Base-by-base conservation (phyloP, 2,888 invertebrate genomes). In the Ganaspis brasiliensis region DNA sequence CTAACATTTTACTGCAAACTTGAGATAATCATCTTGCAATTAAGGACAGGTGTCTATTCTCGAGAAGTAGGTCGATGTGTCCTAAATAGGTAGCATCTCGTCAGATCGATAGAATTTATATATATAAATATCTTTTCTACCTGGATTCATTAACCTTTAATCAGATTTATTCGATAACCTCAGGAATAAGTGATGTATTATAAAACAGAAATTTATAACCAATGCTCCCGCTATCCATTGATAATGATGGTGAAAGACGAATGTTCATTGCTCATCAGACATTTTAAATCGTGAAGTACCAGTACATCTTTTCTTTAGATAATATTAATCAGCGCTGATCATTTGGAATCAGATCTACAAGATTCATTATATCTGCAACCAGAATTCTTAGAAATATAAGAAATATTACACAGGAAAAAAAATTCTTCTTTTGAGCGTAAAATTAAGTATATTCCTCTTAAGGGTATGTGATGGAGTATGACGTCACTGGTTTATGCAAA, bases 41-140 rank as follows among this genome's bases (percentile, higher is more conserved):
- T 67, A 26, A 45, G 67, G 40, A 67, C 67, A 67, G 4, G 45
- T 67, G 67, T 67, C n/a, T 67, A 45, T 67, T 67, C 24, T 67
- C 45, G 24, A 67, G 21, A 67, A 67, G 67, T 67, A 26, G 24
- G 67, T 45, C 45, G 24, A 16, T 45, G 9, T 45, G 24, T 67
- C 10, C 26, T 24, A 40, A 67, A 45, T 45, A 45, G 45, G 67
- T 63, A 63, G 12, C 24, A 45, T 45, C 67, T 24, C 45, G 4
- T n/a, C 45, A 45, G 24, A 67, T 67, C 45, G 24, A 67, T 67
- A 14, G 19, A 12, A 40, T 19, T 63, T 16, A n/a, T 49, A 52
- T 52, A 40, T 45, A 67, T 45, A 40, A 37, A 61, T 3, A 45
- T 9, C 21, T 67, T 45, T n/a, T n/a, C n/a, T 26, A 24, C 45